Base-by-base conservation (phyloP, 2,797 vertebrate species). In the Dromococcyx pavoninus region DNA sequence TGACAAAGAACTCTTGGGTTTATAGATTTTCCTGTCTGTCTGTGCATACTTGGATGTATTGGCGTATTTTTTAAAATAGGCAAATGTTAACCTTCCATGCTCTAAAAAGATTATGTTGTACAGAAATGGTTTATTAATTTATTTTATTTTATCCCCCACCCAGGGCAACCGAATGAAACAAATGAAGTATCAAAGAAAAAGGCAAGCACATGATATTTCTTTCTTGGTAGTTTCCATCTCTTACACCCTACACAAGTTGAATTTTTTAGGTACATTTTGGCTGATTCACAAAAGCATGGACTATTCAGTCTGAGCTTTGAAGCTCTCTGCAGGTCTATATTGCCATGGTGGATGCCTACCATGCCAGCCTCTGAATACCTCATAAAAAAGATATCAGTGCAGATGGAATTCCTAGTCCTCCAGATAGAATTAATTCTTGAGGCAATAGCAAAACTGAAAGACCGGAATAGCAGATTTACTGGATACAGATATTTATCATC, bases 281-380 rank as follows among this genome's bases (percentile, higher is more conserved):
- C 13, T 69, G 77, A 67, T 60, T 93, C 58, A 87, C 64, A 84
- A 87, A 77, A 94, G 39, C 61, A 73, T 3, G 19, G 21, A 7
- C 66, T 86, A 95, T 81, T 84, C 78, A 91, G 77, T 64, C 51
- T 84, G 54, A 78, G 14, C 11, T 72, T 64, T 50, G 33, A 89
- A 95, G 87, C 30, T 16, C 69, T 57, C n/a, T 82, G 66, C 43
- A 81, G 51, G 60, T 73, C 35, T 88, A 2, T 70, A 56, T 48
- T 79, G 56, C 66, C 65, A 0, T 16, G 8, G 35, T 78, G 54
- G 79, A 67, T 21, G 60, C 50, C 84, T 84, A 76, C 44, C 60
- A 57, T 64, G 72, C 44, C 64, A 75, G 32, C 43, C 75, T 93
- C 50, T 67, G 96, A 96, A 94, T 61, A 93, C 50, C 60, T 72